Percentiles rank a stretch among this genome's conserved stretches.
Conservation (phyloP, 2,888 invertebrate species). For the Ectemnius cavifrons region DNA sequence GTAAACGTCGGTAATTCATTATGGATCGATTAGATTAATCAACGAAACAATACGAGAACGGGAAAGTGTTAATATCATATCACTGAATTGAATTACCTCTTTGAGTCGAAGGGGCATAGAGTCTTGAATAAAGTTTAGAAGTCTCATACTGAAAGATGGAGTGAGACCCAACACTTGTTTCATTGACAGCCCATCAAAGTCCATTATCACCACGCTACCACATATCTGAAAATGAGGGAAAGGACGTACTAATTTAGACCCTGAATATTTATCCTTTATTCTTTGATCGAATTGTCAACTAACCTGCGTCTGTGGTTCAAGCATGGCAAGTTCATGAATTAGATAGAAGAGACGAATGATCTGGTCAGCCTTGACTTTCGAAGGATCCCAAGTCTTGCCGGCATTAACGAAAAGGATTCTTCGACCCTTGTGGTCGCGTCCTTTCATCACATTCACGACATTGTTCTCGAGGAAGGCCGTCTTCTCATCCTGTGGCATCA, state of each 20-base stretch:
- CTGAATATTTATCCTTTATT: too few relatives aligned
- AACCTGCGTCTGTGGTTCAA: slow-evolving; percentile 87
- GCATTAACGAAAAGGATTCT: slow-evolving; percentile 86
- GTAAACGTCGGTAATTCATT: neutral
- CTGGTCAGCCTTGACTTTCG: slow-evolving; percentile 85
- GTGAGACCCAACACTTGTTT: slow-evolving; percentile 86
- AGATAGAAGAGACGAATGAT: slow-evolving; percentile 89
- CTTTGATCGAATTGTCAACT: too few relatives aligned
- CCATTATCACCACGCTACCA: slow-evolving; percentile 90
- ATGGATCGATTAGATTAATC: neutral
- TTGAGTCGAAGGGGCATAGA: slow-evolving; percentile 91
- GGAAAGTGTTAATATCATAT: neutral
- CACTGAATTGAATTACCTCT: slow-evolving; percentile 78
- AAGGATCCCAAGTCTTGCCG: slow-evolving; percentile 89
- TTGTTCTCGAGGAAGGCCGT: slow-evolving; percentile 85
- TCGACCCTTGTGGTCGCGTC: slow-evolving; percentile 87
- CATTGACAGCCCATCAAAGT: slow-evolving; percentile 88
- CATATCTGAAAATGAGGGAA: slow-evolving; percentile 79
- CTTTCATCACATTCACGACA: slow-evolving; percentile 87
- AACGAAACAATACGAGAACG: neutral
- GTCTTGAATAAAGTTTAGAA: slow-evolving; percentile 90
- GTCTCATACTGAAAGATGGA: slow-evolving; percentile 86
- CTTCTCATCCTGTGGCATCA: slow-evolving; percentile 85
- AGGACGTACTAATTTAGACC: too few relatives aligned
- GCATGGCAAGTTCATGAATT: slow-evolving; percentile 88